Evolutionary conservation across 2,888 invertebrate species (phyloP).

Genomic region (Cryptocephalus moraei): DNA sequence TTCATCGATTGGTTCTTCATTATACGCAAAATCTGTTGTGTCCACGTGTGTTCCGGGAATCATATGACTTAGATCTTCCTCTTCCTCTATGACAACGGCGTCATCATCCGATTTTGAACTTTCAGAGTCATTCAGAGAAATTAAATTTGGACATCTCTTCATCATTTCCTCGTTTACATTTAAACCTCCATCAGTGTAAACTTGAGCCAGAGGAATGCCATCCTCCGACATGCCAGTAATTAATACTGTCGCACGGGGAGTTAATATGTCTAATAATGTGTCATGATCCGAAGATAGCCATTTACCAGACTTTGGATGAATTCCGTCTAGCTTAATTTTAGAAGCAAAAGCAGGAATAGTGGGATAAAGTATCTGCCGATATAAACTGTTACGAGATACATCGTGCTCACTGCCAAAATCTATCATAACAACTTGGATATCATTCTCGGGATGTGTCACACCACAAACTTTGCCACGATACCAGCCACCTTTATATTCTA

Average conservation of each 20-base stretch:
- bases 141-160: slow-evolving; percentile 20
- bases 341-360: slow-evolving; percentile 58
- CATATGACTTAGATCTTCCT: neutral
- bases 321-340: slow-evolving; percentile 50
- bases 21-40: too few species aligned
- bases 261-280: slow-evolving; percentile 47
- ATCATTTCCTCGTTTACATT: slow-evolving; percentile 41
- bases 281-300: slow-evolving; percentile 51
- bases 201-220: slow-evolving; percentile 22
- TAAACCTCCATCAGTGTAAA: slow-evolving; percentile 16
- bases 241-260: slow-evolving; percentile 40
- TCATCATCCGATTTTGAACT: slow-evolving; percentile 9
- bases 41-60: too few species aligned
- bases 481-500: slow-evolving; percentile 56
- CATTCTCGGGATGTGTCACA: slow-evolving; percentile 14
- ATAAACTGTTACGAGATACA: slow-evolving; percentile 46
- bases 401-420: slow-evolving; percentile 76
- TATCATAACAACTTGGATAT: slow-evolving; percentile 55
- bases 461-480: slow-evolving; percentile 57
- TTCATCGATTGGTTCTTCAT: too few species aligned
- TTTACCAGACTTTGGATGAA: slow-evolving; percentile 21
- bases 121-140: slow-evolving; percentile 4
- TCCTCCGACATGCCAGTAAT: slow-evolving; percentile 29
- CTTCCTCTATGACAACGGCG: slow-evolving; percentile 9
- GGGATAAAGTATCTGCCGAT: slow-evolving; percentile 51